These are phyloP conservation scores for Oscheius myriophilus DNA, from an alignment of 2,888 invertebrate genomes.

Conservation along the genomic window DNA sequence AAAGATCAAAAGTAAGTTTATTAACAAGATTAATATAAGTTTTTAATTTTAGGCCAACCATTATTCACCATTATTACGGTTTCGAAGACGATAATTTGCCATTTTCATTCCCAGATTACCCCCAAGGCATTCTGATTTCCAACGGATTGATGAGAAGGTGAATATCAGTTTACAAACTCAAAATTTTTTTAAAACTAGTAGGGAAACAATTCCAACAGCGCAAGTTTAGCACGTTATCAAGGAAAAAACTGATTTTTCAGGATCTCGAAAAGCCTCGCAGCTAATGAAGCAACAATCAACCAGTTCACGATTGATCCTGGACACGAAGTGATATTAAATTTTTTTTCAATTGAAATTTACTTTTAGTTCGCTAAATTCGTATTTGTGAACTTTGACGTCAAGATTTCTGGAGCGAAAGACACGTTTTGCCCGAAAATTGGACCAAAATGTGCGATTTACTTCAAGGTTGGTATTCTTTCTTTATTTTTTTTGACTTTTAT, in stretches of 20 bases:
- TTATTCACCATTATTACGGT: slow-evolving; percentile 84
- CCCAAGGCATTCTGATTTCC: slow-evolving; percentile 76
- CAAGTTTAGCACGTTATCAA: no score
- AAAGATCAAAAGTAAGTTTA: slow-evolving; percentile 73
- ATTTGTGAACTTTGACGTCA: slow-evolving; percentile 23
- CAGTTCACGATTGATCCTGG: slow-evolving; percentile 85
- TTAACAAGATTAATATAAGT: neutral
- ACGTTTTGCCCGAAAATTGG: slow-evolving; percentile 29
- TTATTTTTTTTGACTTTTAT: neutral
- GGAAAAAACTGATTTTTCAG: slow-evolving; percentile 4
- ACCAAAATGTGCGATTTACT: slow-evolving; percentile 20
- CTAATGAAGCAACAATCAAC: neutral
- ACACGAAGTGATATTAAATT: slow-evolving; percentile 74
- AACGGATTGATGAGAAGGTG: slow-evolving; percentile 18
- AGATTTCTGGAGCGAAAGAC: slow-evolving; percentile 8
- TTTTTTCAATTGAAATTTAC: neutral
- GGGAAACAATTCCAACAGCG: no score
- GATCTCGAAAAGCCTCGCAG: neutral
- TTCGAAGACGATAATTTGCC: slow-evolving; percentile 72
- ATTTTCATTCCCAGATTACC: slow-evolving; percentile 84
- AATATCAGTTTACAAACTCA: neutral
- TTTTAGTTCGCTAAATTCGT: slow-evolving; percentile 38
- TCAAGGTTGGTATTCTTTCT: neutral
- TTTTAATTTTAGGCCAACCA: slow-evolving; percentile 79
- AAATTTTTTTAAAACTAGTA: no score